These are phyloP conservation scores for Stylophora pistillata DNA, from an alignment of 64 coral and sea anemone species.

Conservation along the genomic window DNA sequence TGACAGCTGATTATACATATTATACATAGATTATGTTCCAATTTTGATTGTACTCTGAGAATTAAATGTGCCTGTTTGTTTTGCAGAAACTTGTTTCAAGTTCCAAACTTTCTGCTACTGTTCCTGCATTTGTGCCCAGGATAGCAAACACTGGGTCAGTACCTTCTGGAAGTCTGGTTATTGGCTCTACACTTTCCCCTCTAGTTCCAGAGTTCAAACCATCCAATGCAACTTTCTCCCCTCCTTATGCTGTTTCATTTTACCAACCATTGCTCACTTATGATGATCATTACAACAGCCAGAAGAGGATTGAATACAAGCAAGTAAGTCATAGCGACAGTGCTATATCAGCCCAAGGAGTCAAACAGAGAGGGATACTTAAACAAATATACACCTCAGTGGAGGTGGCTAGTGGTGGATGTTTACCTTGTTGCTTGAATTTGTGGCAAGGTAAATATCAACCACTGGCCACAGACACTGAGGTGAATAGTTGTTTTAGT, in stretches of 20 bases:
- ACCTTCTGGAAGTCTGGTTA: background rate
- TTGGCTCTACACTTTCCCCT: slow-evolving; percentile 6
- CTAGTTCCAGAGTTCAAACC: slow-evolving; percentile 31
- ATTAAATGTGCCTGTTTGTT: background rate
- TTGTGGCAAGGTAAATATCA: no score
- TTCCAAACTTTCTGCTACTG: slow-evolving; percentile 25
- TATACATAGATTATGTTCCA: no score
- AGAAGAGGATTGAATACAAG: background rate
- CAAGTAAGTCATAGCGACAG: background rate
- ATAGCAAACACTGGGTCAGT: background rate
- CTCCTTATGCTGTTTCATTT: background rate
- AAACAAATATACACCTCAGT: no score
- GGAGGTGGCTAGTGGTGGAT: no score
- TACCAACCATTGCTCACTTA: background rate
- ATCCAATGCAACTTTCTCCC: background rate
- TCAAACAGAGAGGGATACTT: no score
- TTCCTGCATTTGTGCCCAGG: slow-evolving; percentile 33
- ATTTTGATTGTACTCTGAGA: background rate
- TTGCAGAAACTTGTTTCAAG: background rate
- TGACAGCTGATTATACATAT: no score
- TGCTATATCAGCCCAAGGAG: background rate
- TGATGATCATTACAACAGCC: background rate
- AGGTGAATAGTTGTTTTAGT: no score
- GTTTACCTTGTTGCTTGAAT: no score
- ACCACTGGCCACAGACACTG: no score